A percentile compares a stretch with the other conserved stretches of the same genome.
phyloP scores from a whole-genome alignment of 2,797 vertebrate genomes.

The Pelodytes ibericus region DNA sequence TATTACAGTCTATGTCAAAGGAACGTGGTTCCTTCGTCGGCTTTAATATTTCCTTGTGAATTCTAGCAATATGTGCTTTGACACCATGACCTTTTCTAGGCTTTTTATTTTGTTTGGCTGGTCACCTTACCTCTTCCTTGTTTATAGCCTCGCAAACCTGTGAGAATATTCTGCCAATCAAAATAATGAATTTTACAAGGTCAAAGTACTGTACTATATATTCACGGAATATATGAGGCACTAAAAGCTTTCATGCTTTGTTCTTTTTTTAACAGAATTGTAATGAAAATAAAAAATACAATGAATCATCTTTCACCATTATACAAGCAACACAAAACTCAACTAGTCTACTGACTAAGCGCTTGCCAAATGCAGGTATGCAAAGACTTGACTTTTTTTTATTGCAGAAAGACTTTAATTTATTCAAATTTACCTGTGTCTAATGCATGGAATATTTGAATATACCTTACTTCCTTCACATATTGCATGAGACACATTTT shows the following conservation, averaged over 20 bases:
- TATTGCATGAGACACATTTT: too few relatives aligned
- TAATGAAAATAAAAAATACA: slow-evolving; percentile 16
- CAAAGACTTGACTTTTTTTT: not conserved
- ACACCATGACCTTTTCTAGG: slow-evolving; percentile 37
- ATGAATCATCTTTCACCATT: slow-evolving; percentile 2
- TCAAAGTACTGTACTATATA: slow-evolving; percentile 36
- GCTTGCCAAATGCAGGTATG: not conserved
- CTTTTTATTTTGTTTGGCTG: slow-evolving; percentile 48
- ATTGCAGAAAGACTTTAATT: too few relatives aligned
- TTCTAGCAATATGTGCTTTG: slow-evolving; percentile 29
- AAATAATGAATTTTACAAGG: slow-evolving; percentile 53
- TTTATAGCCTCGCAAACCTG: slow-evolving; percentile 50
- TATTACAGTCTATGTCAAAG: slow-evolving; percentile 37
- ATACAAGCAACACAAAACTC: not conserved
- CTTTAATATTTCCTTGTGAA: slow-evolving; percentile 40
- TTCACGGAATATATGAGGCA: slow-evolving; percentile 38
- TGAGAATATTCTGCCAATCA: slow-evolving; percentile 35
- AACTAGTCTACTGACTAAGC: not conserved
- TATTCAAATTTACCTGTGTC: too few relatives aligned
- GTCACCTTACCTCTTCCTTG: slow-evolving; percentile 21
- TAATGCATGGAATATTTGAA: too few relatives aligned
- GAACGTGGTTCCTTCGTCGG: slow-evolving; percentile 31
- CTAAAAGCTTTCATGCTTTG: slow-evolving; percentile 27
- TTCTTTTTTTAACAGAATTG: slow-evolving; percentile 27
- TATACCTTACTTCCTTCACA: too few relatives aligned